Percentiles rank a stretch among this genome's conserved stretches.
phyloP scores from a whole-genome alignment of 2,797 vertebrate genomes.

The Ptychadena robeensis region DNA sequence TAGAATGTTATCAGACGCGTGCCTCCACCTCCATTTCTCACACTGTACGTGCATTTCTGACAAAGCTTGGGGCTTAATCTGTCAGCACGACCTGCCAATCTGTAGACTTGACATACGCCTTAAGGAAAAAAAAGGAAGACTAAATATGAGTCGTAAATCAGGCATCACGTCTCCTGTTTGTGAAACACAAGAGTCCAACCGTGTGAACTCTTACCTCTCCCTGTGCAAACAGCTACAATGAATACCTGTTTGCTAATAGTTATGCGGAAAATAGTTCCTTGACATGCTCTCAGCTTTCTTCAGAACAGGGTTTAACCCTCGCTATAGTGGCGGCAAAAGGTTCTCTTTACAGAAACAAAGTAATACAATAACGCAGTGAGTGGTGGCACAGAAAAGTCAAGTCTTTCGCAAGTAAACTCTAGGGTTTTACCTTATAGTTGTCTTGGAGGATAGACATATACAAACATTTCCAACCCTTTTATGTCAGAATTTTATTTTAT shows the following conservation, averaged over 20 bases:
- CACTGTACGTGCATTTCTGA: slow-evolving; percentile 82
- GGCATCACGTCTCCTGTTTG: slow-evolving; percentile 55
- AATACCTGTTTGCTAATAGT: slow-evolving; percentile 47
- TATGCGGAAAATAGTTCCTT: slow-evolving; percentile 32
- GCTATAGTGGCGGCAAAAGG: neutral
- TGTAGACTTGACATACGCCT: slow-evolving; percentile 85
- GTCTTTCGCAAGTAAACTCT: no score
- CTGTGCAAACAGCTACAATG: slow-evolving; percentile 46
- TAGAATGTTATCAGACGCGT: slow-evolving; percentile 85
- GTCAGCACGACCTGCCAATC: slow-evolving; percentile 81
- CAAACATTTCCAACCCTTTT: no score
- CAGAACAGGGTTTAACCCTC: slow-evolving; percentile 21
- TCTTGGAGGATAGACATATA: no score
- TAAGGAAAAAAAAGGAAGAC: slow-evolving; percentile 78
- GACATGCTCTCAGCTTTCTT: slow-evolving; percentile 13
- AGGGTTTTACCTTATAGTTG: no score
- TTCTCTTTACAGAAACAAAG: neutral
- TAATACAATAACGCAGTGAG: neutral
- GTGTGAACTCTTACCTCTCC: slow-evolving; percentile 50
- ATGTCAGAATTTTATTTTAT: no score
- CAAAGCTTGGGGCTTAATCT: slow-evolving; percentile 74
- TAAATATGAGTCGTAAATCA: slow-evolving; percentile 43
- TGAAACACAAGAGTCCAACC: slow-evolving; percentile 34
- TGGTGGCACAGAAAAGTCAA: no score
- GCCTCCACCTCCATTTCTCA: slow-evolving; percentile 86